These are phyloP conservation scores for Hormaphis cornu DNA, from an alignment of 1,140 invertebrate species.

Conservation along the genomic window DNA sequence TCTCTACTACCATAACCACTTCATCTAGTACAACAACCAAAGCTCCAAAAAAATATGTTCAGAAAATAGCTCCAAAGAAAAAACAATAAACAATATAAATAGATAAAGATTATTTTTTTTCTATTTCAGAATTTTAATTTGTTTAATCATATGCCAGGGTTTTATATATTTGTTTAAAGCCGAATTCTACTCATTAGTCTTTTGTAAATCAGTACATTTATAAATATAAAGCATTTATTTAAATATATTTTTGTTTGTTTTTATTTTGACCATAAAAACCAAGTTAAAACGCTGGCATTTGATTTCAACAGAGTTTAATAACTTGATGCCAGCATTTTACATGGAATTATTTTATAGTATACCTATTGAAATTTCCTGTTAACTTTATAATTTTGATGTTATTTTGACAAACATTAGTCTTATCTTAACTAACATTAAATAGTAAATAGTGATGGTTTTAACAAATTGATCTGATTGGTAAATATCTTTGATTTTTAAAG, in stretches of 20 bases:
- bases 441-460: no score
- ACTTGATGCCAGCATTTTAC: conserved; percentile 8
- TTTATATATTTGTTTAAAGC: conserved; percentile 7
- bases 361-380: no score
- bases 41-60: conserved; percentile 27
- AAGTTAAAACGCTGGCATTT: conserved; percentile 25
- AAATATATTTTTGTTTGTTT: background rate
- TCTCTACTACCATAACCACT: background rate
- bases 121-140: no score
- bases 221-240: conserved; percentile 1
- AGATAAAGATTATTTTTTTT: no score
- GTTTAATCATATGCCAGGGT: conserved; percentile 17
- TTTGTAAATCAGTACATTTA: background rate
- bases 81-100: no score
- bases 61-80: conserved; percentile 27
- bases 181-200: background rate
- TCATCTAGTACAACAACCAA: conserved; percentile 19
- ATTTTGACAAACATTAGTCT: no score
- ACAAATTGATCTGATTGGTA: no score
- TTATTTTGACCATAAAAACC: background rate
- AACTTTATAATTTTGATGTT: background rate
- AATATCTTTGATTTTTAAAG: no score
- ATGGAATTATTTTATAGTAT: background rate
- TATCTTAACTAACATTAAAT: no score
- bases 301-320: background rate